Evolutionary conservation across 2,888 invertebrate genomes (phyloP).

Genomic region (Kuschelorhynchus macadamiae): DNA sequence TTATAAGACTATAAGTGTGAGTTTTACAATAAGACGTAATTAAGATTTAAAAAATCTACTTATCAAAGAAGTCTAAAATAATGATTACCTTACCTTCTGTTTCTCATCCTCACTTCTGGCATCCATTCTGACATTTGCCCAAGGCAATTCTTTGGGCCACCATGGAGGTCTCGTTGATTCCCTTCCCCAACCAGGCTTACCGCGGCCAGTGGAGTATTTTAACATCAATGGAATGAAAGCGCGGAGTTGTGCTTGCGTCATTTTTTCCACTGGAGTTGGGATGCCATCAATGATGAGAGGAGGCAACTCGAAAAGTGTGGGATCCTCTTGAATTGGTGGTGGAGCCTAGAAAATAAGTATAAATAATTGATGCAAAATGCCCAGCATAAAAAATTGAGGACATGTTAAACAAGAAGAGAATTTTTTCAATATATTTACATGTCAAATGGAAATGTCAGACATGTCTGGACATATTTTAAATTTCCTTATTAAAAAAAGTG

Average conservation of each 20-base stretch:
- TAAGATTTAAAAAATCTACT: too few relatives aligned
- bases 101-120: constrained; percentile 96
- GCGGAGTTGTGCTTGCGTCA: constrained; percentile 97
- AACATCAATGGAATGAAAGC: constrained; percentile 98
- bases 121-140: constrained; percentile 99
- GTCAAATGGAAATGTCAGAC: too few relatives aligned
- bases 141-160: constrained; percentile 98
- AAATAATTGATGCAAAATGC: too few relatives aligned
- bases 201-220: constrained; percentile 96
- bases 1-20: too few relatives aligned
- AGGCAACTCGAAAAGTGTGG: constrained; percentile 94
- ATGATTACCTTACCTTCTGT: constrained; percentile 85
- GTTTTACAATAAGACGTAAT: too few relatives aligned
- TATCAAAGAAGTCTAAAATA: too few relatives aligned
- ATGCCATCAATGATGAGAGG: constrained; percentile 97
- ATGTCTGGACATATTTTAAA: too few relatives aligned
- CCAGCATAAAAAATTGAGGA: too few relatives aligned
- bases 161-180: constrained; percentile 96
- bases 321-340: constrained; percentile 88
- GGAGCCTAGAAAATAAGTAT: constrained; percentile 72
- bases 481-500: too few relatives aligned
- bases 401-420: too few relatives aligned
- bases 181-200: constrained; percentile 98
- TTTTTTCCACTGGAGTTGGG: constrained; percentile 98
- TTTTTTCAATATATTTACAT: too few relatives aligned